Percentiles rank a stretch among this genome's conserved stretches.
Evolutionary conservation across 2,113 vertebrate species (phyloP).

Genomic region (Myotis lucifugus): DNA sequence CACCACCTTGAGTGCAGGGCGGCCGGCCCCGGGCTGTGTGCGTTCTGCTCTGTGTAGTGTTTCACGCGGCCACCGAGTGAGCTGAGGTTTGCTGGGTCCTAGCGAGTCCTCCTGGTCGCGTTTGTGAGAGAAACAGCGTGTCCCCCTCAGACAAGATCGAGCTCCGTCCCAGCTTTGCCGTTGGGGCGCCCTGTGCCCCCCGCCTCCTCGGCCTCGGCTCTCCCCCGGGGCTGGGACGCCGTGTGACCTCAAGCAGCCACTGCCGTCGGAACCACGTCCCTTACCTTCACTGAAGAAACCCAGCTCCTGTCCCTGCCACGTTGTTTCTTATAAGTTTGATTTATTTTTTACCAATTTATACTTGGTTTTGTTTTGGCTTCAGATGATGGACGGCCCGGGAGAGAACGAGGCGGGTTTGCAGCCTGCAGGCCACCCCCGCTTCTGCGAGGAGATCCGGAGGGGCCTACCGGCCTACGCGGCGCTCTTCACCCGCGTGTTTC

Average conservation of each 20-base stretch:
- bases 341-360: background rate
- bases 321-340: background rate
- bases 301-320: background rate
- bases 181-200: background rate
- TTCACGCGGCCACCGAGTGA: background rate
- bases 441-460: slow-evolving; percentile 94
- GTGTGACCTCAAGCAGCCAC: background rate
- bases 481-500: slow-evolving; percentile 93
- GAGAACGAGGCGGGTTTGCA: slow-evolving; percentile 91
- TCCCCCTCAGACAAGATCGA: no score
- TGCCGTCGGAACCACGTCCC: background rate
- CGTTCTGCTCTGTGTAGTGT: background rate
- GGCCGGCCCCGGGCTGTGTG: background rate
- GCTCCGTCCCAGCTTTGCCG: background rate
- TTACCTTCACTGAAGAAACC: background rate
- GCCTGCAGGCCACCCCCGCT: slow-evolving; percentile 89
- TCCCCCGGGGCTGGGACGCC: background rate
- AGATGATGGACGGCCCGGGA: slow-evolving; percentile 96
- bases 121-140: background rate
- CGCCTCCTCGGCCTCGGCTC: background rate
- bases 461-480: slow-evolving; percentile 84
- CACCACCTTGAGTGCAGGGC: no score
- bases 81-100: background rate
- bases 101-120: background rate
- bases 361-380: slow-evolving; percentile 59